Evolutionary conservation across 2,113 vertebrate species (phyloP).

Genomic region (Corythornis vintsioides): DNA sequence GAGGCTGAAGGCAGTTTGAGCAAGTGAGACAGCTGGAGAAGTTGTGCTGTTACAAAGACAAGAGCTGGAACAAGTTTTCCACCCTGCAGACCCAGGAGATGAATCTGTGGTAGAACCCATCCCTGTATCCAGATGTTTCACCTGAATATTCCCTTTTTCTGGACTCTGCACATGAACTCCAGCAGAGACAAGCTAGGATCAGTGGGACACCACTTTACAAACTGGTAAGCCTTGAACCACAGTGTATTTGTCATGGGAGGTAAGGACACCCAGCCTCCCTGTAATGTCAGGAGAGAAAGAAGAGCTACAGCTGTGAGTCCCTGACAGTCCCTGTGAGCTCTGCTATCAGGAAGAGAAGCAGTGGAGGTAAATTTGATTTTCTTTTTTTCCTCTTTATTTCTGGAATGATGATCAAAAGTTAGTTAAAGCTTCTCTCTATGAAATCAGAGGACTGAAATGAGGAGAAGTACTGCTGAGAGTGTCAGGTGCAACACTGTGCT

Average conservation of each 20-base stretch:
- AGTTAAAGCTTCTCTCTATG: neutral
- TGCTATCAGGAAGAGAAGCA: neutral
- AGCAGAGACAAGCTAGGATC: neutral
- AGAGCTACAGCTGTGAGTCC: neutral
- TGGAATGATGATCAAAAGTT: neutral
- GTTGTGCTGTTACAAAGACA: neutral
- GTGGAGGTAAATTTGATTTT: neutral
- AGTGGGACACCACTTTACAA: neutral
- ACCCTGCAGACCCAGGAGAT: neutral
- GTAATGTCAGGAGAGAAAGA: neutral
- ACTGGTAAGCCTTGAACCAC: neutral
- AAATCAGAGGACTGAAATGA: neutral
- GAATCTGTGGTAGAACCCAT: neutral
- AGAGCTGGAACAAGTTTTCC: neutral
- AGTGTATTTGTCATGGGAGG: rapidly evolving
- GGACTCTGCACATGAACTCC: neutral
- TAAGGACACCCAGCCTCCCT: neutral
- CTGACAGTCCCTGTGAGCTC: neutral
- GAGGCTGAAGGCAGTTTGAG: neutral
- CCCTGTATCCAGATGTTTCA: neutral
- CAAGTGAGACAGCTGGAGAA: neutral
- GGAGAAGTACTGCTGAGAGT: neutral
- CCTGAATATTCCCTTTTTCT: neutral
- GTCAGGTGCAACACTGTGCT: neutral
- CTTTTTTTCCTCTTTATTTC: neutral